Conservation (phyloP, 2,797 vertebrate species). For the Cephalopachus bancanus region DNA sequence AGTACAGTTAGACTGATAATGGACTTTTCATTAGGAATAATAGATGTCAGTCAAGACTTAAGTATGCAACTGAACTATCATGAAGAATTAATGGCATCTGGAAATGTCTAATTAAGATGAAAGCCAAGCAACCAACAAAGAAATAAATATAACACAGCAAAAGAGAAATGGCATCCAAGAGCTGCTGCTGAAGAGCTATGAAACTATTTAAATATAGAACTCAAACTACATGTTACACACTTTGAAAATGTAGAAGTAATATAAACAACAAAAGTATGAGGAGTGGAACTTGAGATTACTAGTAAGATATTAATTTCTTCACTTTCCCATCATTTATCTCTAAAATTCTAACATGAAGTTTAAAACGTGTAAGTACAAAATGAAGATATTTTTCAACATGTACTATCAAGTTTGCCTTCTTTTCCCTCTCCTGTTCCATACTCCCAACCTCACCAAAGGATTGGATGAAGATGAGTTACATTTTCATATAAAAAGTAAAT, state of each 20-base stretch:
- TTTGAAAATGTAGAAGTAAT: neutral
- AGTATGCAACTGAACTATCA: rapidly evolving
- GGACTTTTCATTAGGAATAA: neutral
- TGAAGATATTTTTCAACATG: neutral
- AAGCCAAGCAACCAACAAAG: neutral
- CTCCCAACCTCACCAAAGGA: neutral
- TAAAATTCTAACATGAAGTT: neutral
- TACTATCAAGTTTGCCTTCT: rapidly evolving
- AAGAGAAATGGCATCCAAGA: neutral
- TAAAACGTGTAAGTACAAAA: neutral
- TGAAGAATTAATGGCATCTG: neutral
- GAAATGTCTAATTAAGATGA: neutral
- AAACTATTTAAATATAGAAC: neutral
- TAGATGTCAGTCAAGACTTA: rapidly evolving
- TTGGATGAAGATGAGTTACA: neutral
- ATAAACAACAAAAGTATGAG: neutral
- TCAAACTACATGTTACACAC: rapidly evolving
- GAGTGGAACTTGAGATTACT: neutral
- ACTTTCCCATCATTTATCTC: neutral
- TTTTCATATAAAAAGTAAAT: rapidly evolving
- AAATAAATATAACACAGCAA: neutral
- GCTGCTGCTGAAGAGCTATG: too few species aligned
- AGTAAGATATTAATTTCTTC: too few species aligned
- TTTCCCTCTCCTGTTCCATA: neutral
- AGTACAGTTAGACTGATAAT: neutral